Conservation (phyloP, 2,113 vertebrate genomes). For the Saiga tatarica region DNA sequence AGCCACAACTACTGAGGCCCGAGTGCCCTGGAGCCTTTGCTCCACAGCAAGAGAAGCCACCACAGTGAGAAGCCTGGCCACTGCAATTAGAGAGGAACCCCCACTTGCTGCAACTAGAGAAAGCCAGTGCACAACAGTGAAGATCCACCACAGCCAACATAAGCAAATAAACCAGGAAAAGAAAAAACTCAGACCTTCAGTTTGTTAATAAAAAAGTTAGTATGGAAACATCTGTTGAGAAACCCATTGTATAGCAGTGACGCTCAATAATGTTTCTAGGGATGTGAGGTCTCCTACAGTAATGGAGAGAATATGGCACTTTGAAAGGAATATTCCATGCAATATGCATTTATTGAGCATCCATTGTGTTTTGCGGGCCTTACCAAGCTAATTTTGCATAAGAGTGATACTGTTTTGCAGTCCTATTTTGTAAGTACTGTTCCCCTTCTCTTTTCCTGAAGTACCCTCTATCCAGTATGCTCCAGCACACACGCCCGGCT, state of each 20-base stretch:
- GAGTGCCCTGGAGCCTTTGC: background rate
- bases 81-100: background rate
- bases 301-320: background rate
- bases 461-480: background rate
- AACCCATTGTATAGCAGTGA: background rate
- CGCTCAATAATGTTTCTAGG: background rate
- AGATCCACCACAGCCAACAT: background rate
- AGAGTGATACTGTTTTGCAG: background rate
- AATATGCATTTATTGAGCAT: background rate
- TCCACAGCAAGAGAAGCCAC: background rate
- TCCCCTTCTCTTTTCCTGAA: background rate
- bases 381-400: background rate
- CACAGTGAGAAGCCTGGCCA: background rate
- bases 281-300: background rate
- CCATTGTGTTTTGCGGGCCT: background rate
- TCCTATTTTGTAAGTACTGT: background rate
- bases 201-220: background rate
- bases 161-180: too few relatives aligned
- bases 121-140: background rate
- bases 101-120: background rate
- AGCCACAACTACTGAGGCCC: rapidly evolving
- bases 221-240: background rate
- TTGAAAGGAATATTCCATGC: background rate
- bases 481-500: rapidly evolving
- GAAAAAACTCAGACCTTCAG: background rate